Conservation (phyloP, 2,888 invertebrate species). For the Malthinus seriepunctatus region DNA sequence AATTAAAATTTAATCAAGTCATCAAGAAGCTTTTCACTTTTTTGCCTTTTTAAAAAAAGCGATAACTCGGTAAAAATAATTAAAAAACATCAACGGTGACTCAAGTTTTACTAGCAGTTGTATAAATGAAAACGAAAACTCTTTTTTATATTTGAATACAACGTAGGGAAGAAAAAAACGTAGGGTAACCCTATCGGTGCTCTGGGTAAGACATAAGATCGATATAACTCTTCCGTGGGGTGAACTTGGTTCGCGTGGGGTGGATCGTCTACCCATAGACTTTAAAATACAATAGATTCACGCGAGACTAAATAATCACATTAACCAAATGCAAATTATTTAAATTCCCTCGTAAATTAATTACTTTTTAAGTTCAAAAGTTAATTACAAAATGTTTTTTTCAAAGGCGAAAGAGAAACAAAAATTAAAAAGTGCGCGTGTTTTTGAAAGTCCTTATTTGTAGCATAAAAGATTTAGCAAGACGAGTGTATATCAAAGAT, state of each 20-base stretch:
- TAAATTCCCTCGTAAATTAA: neutral
- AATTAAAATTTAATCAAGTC: neutral
- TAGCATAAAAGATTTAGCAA: no score
- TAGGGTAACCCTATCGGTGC: slow-evolving; percentile 52
- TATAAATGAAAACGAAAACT: slow-evolving; percentile 31
- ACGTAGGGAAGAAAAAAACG: slow-evolving; percentile 44
- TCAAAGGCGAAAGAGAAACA: neutral
- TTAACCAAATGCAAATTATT: slow-evolving; percentile 18
- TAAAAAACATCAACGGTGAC: slow-evolving; percentile 12
- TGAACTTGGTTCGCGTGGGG: slow-evolving; percentile 49
- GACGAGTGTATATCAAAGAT: neutral
- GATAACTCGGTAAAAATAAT: neutral
- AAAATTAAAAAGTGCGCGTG: neutral
- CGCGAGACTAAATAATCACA: slow-evolving; percentile 17
- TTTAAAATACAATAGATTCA: slow-evolving; percentile 27
- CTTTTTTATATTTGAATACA: slow-evolving; percentile 38
- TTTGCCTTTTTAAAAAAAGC: neutral
- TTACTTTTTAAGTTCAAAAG: neutral
- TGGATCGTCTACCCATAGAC: slow-evolving; percentile 32
- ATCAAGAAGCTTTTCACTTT: no score
- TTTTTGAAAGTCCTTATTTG: neutral
- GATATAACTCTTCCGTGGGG: slow-evolving; percentile 59
- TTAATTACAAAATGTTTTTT: neutral
- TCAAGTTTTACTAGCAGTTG: slow-evolving; percentile 12
- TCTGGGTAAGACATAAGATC: slow-evolving; percentile 56